These are phyloP conservation scores for Cynocephalus volans DNA, from an alignment of 2,113 vertebrate genomes.

Conservation along the genomic window DNA sequence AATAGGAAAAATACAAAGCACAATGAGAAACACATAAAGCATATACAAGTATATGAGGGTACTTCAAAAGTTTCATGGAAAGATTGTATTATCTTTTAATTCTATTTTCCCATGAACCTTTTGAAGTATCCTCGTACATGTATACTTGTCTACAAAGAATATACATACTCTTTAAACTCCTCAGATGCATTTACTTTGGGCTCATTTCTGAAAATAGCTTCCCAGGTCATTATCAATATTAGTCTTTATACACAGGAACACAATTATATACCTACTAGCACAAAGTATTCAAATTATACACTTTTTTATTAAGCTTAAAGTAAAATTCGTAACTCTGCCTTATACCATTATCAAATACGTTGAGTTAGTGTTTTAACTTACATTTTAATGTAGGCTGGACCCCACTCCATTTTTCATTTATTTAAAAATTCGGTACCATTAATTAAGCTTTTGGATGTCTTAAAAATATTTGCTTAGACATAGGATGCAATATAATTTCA, in stretches of 20 bases:
- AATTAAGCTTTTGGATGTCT: background rate
- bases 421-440: background rate
- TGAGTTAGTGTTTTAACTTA: background rate
- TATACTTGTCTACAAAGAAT: no score
- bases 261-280: background rate
- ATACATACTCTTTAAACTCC: background rate
- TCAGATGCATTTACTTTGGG: background rate
- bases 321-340: background rate
- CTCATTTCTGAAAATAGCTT: background rate
- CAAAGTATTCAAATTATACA: background rate
- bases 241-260: background rate
- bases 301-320: background rate
- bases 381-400: background rate
- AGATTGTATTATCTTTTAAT: no score
- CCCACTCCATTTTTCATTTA: background rate
- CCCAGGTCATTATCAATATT: background rate
- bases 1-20: no score
- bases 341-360: no score
- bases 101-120: no score
- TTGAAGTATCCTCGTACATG: no score
- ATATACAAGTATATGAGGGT: no score
- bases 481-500: background rate
- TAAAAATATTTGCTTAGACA: slow-evolving; percentile 17
- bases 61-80: no score
- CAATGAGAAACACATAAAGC: no score